phyloP scores from a whole-genome alignment of 2,113 vertebrate genomes.

The Aspidoscelis tigris region DNA sequence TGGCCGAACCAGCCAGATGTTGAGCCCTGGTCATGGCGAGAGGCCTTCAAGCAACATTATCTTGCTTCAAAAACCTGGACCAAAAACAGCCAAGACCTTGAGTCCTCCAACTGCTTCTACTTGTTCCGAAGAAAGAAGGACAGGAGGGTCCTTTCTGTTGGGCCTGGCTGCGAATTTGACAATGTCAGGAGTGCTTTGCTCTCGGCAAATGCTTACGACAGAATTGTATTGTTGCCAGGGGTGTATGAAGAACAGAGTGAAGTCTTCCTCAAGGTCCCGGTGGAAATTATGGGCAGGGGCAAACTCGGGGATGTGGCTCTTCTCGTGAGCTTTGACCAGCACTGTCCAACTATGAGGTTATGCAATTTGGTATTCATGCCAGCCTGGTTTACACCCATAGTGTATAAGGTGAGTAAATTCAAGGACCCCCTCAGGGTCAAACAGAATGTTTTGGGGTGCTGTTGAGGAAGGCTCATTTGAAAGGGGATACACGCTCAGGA shows the following conservation, averaged over 20 bases:
- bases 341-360: constrained; percentile 84
- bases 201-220: constrained; percentile 79
- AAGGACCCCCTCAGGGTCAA: background rate
- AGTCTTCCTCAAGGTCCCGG: constrained; percentile 84
- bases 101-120: constrained; percentile 84
- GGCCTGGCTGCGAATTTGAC: constrained; percentile 77
- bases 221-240: constrained; percentile 82
- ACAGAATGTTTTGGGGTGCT: background rate
- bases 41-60: constrained; percentile 85
- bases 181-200: constrained; percentile 83
- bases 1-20: constrained; percentile 84
- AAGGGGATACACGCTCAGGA: too few species aligned
- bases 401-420: constrained; percentile 84
- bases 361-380: constrained; percentile 90
- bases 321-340: constrained; percentile 87
- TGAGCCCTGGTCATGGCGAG: constrained; percentile 85
- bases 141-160: constrained; percentile 78
- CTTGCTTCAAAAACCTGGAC: constrained; percentile 86
- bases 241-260: constrained; percentile 87
- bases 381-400: constrained; percentile 84
- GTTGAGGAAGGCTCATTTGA: background rate
- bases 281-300: constrained; percentile 85
- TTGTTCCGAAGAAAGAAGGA: constrained; percentile 84
- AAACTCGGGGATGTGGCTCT: constrained; percentile 82
- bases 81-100: constrained; percentile 79